Base-by-base conservation (phyloP, 2,113 vertebrate species). In the Hippocampus guttulatus region DNA sequence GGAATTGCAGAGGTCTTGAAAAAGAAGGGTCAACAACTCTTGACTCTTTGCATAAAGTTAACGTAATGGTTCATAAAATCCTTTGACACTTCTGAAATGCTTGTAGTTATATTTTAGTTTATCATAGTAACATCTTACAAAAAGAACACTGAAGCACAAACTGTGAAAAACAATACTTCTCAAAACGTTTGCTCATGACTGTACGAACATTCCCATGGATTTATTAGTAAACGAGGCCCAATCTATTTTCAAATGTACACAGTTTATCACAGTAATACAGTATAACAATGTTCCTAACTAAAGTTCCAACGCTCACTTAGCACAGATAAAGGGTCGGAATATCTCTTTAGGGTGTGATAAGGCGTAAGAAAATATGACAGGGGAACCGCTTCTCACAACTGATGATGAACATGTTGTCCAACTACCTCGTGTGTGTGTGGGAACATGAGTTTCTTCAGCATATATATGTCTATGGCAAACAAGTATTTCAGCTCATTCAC, bases 401-500 rank as follows among this genome's bases (percentile, higher is more conserved):
- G 43, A 58, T 61, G 43, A 58, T 23, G 47, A 76, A 76, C 47
- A 57, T 77, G 70, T 69, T 69, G 25, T 67, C 51, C 64, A 67
- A 80, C 90, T 94, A 95, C 94, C 94, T 95, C 94, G 95, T 20
- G 93, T 94, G 93, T 94, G 64, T 95, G 95, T 0, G 95, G 95
- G 75, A 96, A 96, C 89, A 95, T 86, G 57, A 96, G 88, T 81
- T 96, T 96, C 93, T 94, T 95, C 83, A 93, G 74, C 8, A 96
- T 94, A 2, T 95, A 96, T 87, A 93, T 95, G 86, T 96, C 95
- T 23, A 96, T 94, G 0, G 94, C 93, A 21, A 96, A 96, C 88
- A 96, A 96, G 79, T 95, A 93, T 81, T 96, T 96, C 88, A 95
- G 85, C 86, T 95, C 95, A 92, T 94, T 95, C 83, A 95, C 77